Evolutionary conservation across 2,888 invertebrate species (phyloP).

Genomic region (Clusia tigrina): DNA sequence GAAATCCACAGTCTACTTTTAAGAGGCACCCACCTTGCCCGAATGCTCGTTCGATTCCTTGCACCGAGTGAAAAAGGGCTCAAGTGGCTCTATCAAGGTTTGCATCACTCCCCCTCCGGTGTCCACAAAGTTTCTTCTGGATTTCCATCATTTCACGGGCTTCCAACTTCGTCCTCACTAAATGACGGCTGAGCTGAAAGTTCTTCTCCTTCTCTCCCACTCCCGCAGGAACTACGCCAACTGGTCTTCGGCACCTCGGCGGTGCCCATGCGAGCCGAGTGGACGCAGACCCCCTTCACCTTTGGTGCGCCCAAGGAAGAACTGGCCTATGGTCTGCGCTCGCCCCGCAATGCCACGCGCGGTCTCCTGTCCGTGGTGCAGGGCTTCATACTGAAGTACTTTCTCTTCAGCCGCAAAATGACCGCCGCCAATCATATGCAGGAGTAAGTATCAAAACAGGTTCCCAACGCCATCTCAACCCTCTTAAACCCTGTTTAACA

Average conservation of each 20-base stretch:
- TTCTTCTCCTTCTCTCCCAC: background rate
- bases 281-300: constrained; percentile 74
- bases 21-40: no score
- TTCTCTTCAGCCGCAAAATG: constrained; percentile 68
- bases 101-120: no score
- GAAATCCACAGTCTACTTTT: no score
- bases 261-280: constrained; percentile 76
- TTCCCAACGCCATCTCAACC: background rate
- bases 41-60: no score
- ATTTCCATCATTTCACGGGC: no score
- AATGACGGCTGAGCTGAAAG: no score
- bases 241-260: constrained; percentile 73
- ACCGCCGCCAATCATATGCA: constrained; percentile 33
- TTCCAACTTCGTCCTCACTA: no score
- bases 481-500: constrained; percentile 16
- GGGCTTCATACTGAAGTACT: constrained; percentile 74
- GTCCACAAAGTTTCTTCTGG: no score
- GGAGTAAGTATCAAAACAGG: constrained; percentile 46
- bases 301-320: constrained; percentile 68
- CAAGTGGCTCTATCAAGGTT: no score
- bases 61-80: no score
- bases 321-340: constrained; percentile 70
- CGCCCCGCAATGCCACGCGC: constrained; percentile 73
- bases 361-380: constrained; percentile 73
- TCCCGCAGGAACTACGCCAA: constrained; percentile 69